A percentile compares a stretch with the other conserved stretches of the same genome.
These are phyloP conservation scores for Drosophila prostipennis DNA, from an alignment of 2,888 invertebrate genomes.

Conservation along the genomic window DNA sequence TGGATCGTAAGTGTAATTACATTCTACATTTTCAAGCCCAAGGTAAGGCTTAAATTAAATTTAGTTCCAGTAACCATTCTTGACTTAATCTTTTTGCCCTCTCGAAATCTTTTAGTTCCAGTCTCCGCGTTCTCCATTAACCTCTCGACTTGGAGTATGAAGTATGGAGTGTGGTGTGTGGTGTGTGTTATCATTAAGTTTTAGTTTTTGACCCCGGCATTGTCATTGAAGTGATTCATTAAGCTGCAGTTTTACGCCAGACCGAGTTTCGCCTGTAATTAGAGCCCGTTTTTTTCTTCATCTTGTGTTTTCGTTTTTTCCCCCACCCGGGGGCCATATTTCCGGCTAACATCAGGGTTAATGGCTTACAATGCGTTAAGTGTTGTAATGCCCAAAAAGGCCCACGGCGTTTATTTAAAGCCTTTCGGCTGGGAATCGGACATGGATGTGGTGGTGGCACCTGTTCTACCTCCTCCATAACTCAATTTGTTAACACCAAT, in stretches of 20 bases:
- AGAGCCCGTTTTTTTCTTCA: conserved; percentile 16
- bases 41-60: conserved; percentile 6
- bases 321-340: conserved; percentile 41
- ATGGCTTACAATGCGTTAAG: conserved; percentile 61
- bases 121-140: conserved; percentile 21
- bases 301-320: neutral
- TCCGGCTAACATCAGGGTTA: conserved; percentile 48
- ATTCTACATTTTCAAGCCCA: conserved; percentile 12
- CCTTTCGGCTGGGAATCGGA: conserved; percentile 12
- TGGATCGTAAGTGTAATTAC: conserved; percentile 8
- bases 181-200: conserved; percentile 54
- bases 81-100: neutral
- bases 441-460: conserved; percentile 34
- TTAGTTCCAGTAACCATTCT: conserved; percentile 19
- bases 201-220: conserved; percentile 31
- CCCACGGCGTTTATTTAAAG: neutral
- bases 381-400: conserved; percentile 25
- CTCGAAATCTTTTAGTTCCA: conserved; percentile 5
- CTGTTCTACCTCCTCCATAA: conserved; percentile 46
- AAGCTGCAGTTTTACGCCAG: conserved; percentile 52
- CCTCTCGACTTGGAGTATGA: conserved; percentile 13
- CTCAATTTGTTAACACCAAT: conserved; percentile 67
- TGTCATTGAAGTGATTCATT: conserved; percentile 70
- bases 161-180: too few species aligned
- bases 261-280: conserved; percentile 43